Evolutionary conservation across 2,797 vertebrate genomes (phyloP).

Genomic region (Pagetopsis macropterus): DNA sequence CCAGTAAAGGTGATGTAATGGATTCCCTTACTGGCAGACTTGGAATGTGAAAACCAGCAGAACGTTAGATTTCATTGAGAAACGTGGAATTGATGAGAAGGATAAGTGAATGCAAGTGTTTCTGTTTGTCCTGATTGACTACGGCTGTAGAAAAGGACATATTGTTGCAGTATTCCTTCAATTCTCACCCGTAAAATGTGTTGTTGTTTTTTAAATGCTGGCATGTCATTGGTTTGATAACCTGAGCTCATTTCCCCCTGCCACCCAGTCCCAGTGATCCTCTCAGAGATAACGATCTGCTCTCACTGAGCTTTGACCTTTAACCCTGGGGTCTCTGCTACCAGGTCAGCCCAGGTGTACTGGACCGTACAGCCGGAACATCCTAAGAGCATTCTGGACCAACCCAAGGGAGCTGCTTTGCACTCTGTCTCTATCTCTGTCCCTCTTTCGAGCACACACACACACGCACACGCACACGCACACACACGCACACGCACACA

Average conservation of each 20-base stretch:
- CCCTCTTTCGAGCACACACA: neutral
- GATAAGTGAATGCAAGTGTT: neutral
- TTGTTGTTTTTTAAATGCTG: too few species aligned
- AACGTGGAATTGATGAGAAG: neutral
- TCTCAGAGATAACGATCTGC: conserved; percentile 70
- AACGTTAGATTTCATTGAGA: neutral
- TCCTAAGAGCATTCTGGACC: conserved; percentile 53
- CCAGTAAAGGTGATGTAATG: neutral
- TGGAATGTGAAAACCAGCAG: conserved; percentile 12
- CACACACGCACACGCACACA: conserved; percentile 6
- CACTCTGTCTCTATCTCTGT: conserved; percentile 8
- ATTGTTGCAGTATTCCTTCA: too few species aligned
- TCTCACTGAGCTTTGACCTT: conserved; percentile 53
- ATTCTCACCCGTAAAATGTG: too few species aligned
- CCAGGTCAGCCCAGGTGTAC: conserved; percentile 55
- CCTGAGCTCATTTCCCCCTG: neutral
- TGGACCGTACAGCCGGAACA: conserved; percentile 50
- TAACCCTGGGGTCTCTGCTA: conserved; percentile 56
- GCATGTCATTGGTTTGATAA: neutral
- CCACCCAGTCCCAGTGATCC: conserved; percentile 18
- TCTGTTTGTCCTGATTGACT: neutral
- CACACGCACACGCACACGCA: conserved; percentile 2
- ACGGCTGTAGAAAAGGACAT: neutral
- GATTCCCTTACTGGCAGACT: neutral
- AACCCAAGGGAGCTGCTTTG: conserved; percentile 7